Evolutionary conservation across 2,888 invertebrate genomes (phyloP), one percentile per base, ranked within the genome.

Genomic region (Amphipoea lucens): DNA sequence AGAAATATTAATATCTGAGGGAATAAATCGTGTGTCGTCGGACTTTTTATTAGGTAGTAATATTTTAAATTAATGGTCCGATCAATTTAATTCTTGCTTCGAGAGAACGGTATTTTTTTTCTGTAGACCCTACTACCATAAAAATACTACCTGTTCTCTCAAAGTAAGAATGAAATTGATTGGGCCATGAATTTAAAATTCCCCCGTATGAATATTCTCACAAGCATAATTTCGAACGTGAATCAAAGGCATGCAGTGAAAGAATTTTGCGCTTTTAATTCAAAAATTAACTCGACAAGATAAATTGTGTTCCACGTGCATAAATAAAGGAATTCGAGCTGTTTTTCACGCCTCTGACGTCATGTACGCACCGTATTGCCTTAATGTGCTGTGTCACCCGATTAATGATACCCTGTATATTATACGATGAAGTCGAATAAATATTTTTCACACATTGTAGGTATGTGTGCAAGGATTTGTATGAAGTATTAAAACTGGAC

Each of bases 381-480:
- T 63, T 88, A 89, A 88, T 90, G 85, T 84, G 87, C 82, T 83
- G 83, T 82, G 81, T 88, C 87, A 89, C 62, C 76, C 83, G 84
- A 87, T 90, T 89, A 87, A 89, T 89, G 87, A 81, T 81, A 83
- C 79, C 42, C 73, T 20, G 48, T 74, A 79, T 72, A 79, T 78
- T 78, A 72, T 74, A 83, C 76, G 65, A 71, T 40, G 74, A 67
- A 74, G 51, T 62, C 62, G 65, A 74, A 79, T 67, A 54, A 76
- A 81, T 79, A 76, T 81, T 81, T 74, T 84, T 77, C 74, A 62
- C 87, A 74, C 70, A 62, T 73, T 69, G 66, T 70, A 45, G 51
- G 54, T 82, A 3, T 40, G 29, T 17, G 3, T 36, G 3, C 2
- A 51, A 63, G 20, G 76, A 78, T 82, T 74, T 69, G 67, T 74